phyloP scores from a whole-genome alignment of 1,140 invertebrate genomes.

The Drosophila virilis region DNA sequence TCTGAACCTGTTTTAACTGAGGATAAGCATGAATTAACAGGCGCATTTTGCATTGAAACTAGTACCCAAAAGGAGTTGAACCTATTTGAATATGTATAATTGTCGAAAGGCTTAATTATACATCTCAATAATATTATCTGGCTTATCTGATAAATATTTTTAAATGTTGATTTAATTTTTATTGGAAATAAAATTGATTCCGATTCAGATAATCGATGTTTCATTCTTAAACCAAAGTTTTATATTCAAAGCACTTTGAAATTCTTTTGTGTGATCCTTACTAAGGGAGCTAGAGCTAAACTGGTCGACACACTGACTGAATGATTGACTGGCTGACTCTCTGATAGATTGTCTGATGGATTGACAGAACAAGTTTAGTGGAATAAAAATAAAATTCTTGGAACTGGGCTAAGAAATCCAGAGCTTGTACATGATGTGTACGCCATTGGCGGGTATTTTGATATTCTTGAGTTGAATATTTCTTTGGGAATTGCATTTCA shows the following conservation, averaged over 20 bases:
- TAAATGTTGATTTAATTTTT: neutral
- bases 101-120: neutral
- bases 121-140: no score
- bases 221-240: neutral
- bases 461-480: slow-evolving; percentile 63
- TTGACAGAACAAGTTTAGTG: slow-evolving; percentile 17
- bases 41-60: neutral
- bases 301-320: slow-evolving; percentile 3
- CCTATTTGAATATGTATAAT: no score
- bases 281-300: no score
- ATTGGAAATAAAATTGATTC: neutral
- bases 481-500: slow-evolving; percentile 66
- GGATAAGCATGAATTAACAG: neutral
- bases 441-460: slow-evolving; percentile 46
- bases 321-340: slow-evolving; percentile 1
- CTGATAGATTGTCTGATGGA: slow-evolving; percentile 13
- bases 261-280: slow-evolving; percentile 4
- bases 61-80: neutral
- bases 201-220: neutral
- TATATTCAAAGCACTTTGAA: neutral
- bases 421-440: neutral
- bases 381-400: slow-evolving; percentile 19
- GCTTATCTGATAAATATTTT: neutral
- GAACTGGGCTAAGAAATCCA: slow-evolving; percentile 6
- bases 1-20: neutral